Base-by-base conservation (phyloP, 2,888 invertebrate genomes). In the Apoda limacodes region DNA sequence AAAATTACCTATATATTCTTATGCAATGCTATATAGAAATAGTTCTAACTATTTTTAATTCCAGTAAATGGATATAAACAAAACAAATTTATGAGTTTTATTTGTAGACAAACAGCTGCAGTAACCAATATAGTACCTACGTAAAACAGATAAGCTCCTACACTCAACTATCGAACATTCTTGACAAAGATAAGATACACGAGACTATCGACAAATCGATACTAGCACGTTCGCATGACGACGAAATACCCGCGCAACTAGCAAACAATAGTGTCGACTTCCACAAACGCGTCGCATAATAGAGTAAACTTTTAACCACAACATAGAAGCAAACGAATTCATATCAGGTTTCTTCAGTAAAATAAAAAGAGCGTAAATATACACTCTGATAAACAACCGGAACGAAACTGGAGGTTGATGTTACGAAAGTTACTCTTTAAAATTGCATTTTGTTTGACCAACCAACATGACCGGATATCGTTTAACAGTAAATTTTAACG, bases 301-400 rank as follows among this genome's bases (percentile, higher is more conserved):
- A 52, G 47, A 50, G 43, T 47, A 37, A 42, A 46, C 46, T 40
- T 42, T 39, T 48, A 50, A 61, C 61, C 60, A 44, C 54, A 59
- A 52, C 25, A 35, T 42, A 47, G 48, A 46, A 43, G 51, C 45
- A 45, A 49, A 52, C 45, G 48, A 49, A 53, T 46, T 48, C 40
- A 47, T 55, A 57, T 67, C 55, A 50, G 50, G 55, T 69, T 56
- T 60, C 65, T 56, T 7, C 5, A 17, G 48, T 52, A 47, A 56
- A 66, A 56, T 60, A 63, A 69, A 65, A 67, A 60, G 60, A 65
- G 58, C 61, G 63, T 60, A 63, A 61, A 61, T 51, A 41, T 46
- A 63, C 60, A 64, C 49, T 58, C 60, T 59, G 63, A 57, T 67
- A 62, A 61, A 56, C 65, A 64, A 55, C 52, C 58, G 55, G 59